Percentiles rank a stretch among this genome's conserved stretches.
Conservation (phyloP, 2,888 invertebrate species). For the Drosophila subquinaria region DNA sequence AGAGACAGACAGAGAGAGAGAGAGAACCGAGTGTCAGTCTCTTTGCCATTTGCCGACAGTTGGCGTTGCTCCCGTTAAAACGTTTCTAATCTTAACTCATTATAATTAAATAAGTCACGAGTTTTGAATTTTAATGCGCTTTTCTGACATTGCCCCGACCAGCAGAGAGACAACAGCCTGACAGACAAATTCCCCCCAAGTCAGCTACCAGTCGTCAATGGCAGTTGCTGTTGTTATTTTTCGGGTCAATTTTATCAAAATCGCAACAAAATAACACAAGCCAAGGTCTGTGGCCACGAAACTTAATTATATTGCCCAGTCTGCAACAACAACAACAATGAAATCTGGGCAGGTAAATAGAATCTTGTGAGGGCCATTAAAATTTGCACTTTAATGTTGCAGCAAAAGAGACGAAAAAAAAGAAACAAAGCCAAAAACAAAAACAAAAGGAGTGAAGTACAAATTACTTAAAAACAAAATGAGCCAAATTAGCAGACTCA, state of each 20-base stretch:
- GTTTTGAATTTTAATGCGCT: slow-evolving; percentile 79
- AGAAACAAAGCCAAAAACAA: slow-evolving; percentile 22
- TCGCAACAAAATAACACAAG: slow-evolving; percentile 61
- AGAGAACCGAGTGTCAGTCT: slow-evolving; percentile 19
- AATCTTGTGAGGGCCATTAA: slow-evolving; percentile 71
- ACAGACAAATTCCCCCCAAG: slow-evolving; percentile 60
- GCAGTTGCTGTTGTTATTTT: slow-evolving; percentile 61
- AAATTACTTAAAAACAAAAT: slow-evolving; percentile 80
- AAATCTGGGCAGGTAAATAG: slow-evolving; percentile 66
- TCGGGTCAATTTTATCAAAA: slow-evolving; percentile 78
- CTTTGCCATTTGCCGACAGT: slow-evolving; percentile 69
- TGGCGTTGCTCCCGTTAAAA: slow-evolving; percentile 72
- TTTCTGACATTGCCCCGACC: slow-evolving; percentile 48
- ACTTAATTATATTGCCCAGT: slow-evolving; percentile 79
- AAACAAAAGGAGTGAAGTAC: slow-evolving; percentile 65
- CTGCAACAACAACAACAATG: slow-evolving; percentile 33
- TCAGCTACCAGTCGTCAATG: slow-evolving; percentile 71
- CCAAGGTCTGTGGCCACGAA: slow-evolving; percentile 78
- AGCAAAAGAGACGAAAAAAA: slow-evolving; percentile 28
- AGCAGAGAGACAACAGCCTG: slow-evolving; percentile 44
- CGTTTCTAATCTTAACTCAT: slow-evolving; percentile 78
- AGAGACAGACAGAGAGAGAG: not conserved
- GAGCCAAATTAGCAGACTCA: slow-evolving; percentile 79
- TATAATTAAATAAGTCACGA: slow-evolving; percentile 82
- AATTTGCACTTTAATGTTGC: slow-evolving; percentile 77